These are phyloP conservation scores for Luscinia megarhynchos DNA, from an alignment of 2,797 vertebrate genomes.

Conservation along the genomic window DNA sequence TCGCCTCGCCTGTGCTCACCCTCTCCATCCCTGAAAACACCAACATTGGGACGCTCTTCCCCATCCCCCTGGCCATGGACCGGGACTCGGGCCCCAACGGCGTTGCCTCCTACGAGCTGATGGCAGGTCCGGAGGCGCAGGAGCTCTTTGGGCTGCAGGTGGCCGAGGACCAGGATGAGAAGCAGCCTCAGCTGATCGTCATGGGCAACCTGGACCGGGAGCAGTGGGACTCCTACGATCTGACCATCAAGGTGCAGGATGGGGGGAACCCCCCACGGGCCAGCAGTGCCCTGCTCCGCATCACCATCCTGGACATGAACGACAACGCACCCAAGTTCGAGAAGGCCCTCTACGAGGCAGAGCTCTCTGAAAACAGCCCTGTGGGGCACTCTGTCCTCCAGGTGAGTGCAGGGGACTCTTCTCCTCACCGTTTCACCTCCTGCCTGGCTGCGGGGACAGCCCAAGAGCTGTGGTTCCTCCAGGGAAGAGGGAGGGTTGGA, in stretches of 20 bases:
- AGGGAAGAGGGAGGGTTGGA: neutral
- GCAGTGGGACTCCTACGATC: slow-evolving; percentile 93
- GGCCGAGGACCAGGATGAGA: slow-evolving; percentile 90
- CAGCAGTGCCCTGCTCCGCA: slow-evolving; percentile 92
- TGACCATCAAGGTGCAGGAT: slow-evolving; percentile 94
- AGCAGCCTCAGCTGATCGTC: slow-evolving; percentile 93
- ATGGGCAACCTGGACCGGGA: slow-evolving; percentile 95
- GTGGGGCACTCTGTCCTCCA: slow-evolving; percentile 95
- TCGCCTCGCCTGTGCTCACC: slow-evolving; percentile 90
- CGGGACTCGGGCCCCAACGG: slow-evolving; percentile 89
- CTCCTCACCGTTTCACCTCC: neutral
- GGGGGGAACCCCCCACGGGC: slow-evolving; percentile 87
- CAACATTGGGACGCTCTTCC: slow-evolving; percentile 87
- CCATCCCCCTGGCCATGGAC: slow-evolving; percentile 91
- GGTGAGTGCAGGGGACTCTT: slow-evolving; percentile 73
- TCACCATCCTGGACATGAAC: slow-evolving; percentile 94
- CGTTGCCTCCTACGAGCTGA: slow-evolving; percentile 90
- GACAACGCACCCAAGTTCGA: slow-evolving; percentile 95
- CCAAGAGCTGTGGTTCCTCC: neutral
- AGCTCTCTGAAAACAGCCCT: slow-evolving; percentile 92
- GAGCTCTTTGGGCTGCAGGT: slow-evolving; percentile 94
- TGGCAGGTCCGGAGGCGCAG: slow-evolving; percentile 84
- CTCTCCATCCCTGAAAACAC: slow-evolving; percentile 96
- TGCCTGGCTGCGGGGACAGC: neutral
- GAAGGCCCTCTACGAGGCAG: slow-evolving; percentile 88